Evolutionary conservation across 2,113 vertebrate species (phyloP).

Genomic region (Scalopus aquaticus): DNA sequence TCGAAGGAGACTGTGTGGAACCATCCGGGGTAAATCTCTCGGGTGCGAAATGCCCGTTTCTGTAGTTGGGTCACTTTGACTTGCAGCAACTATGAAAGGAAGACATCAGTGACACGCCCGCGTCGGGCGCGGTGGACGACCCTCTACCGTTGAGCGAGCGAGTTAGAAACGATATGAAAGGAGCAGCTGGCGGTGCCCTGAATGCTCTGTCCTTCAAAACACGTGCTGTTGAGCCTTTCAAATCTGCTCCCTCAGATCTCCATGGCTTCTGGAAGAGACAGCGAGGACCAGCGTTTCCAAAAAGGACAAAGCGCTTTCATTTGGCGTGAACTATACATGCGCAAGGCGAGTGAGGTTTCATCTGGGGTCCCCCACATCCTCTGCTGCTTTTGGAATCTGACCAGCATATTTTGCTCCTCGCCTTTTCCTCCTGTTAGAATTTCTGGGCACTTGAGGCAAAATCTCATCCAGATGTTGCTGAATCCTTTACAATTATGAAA

Average conservation of each 20-base stretch:
- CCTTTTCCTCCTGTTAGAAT: constrained; percentile 42
- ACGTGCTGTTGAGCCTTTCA: neutral
- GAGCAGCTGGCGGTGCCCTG: neutral
- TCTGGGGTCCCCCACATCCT: neutral
- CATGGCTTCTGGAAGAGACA: neutral
- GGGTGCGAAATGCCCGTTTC: neutral
- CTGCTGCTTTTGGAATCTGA: neutral
- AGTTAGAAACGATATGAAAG: constrained; percentile 6
- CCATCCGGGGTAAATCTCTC: neutral
- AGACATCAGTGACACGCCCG: neutral
- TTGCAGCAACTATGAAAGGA: neutral
- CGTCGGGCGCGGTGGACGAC: neutral
- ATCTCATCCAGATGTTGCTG: constrained; percentile 55
- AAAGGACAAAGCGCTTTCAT: neutral
- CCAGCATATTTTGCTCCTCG: constrained; percentile 29
- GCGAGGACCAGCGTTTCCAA: neutral
- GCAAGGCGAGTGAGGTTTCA: neutral
- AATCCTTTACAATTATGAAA: constrained; percentile 49
- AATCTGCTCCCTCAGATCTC: neutral
- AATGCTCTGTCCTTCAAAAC: neutral
- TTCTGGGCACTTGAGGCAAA: neutral
- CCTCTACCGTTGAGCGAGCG: neutral
- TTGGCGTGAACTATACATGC: neutral
- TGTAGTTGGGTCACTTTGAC: neutral
- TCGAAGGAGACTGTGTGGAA: neutral